Evolutionary conservation across 1,140 invertebrate genomes (phyloP), one percentile per base, ranked within the genome.

Genomic region (Cepaea nemoralis): DNA sequence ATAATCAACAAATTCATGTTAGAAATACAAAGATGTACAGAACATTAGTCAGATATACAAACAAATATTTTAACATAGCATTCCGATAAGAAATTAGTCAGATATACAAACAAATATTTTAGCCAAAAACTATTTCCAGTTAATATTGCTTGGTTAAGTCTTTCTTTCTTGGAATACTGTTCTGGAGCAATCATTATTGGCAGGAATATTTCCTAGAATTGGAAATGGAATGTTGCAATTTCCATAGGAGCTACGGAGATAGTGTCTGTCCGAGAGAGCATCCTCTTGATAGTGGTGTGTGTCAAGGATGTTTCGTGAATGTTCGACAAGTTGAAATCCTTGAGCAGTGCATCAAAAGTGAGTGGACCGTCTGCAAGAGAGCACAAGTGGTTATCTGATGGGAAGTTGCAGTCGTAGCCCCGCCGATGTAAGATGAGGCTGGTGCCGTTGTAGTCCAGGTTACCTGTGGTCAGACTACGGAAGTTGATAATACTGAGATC

Each of bases 301-400:
- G 87, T 88, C 24, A 90, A 78, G 82, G 87, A 84, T 45, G 88
- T 89, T 82, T 89, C 85, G 63, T 82, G 84, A 63, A 87, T 55
- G 77, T 66, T 71, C 27, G 78, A n/a, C 10, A 86, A 24, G 27
- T 67, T 76, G 14, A 88, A 83, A 33, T 85, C 86, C 24, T 82
- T 84, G 42, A 90, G 84, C 48, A 90, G 48, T 27, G 76, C 31
- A 33, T 67, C 67, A 70, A 86, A 78, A 48, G 83, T 70, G 8
- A 88, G 12, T 8, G 73, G 31, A 6, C 77, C 24, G 10, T 82
- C 74, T n/a, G 67, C 73, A 22, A 80, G 39, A 0, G 83, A 50
- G 82, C 89, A 89, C 77, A 84, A 76, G 22, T 88, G 67, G 42
- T 78, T 75, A 2, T 39, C 66, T 10, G 55, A 33, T 6, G 85